These are phyloP conservation scores for Spodoptera litura DNA, from an alignment of 1,140 invertebrate genomes.

Conservation along the genomic window DNA sequence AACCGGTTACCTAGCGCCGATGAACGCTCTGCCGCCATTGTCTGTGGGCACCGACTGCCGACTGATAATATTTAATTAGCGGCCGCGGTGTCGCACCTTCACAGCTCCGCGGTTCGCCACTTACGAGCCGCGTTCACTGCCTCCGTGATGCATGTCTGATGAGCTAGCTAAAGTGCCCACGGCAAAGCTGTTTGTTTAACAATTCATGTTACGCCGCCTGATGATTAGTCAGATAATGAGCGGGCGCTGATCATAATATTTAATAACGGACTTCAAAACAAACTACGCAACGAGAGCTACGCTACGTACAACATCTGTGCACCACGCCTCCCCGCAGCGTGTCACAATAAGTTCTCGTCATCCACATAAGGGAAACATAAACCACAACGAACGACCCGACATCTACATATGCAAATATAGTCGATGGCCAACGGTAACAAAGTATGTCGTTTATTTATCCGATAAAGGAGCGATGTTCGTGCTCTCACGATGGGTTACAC, in stretches of 20 bases:
- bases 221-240: slow-evolving; percentile 76
- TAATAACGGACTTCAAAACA: slow-evolving; percentile 51
- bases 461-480: slow-evolving; percentile 65
- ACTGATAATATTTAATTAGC: slow-evolving; percentile 85
- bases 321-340: slow-evolving; percentile 38
- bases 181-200: slow-evolving; percentile 73
- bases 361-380: slow-evolving; percentile 53
- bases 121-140: slow-evolving; percentile 43
- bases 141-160: slow-evolving; percentile 58
- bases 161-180: slow-evolving; percentile 70
- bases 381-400: slow-evolving; percentile 47
- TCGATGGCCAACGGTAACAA: slow-evolving; percentile 46
- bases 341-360: slow-evolving; percentile 50
- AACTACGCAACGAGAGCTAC: slow-evolving; percentile 38
- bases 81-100: slow-evolving; percentile 77
- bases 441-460: slow-evolving; percentile 46
- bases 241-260: slow-evolving; percentile 58
- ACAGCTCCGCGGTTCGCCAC: slow-evolving; percentile 50
- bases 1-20: slow-evolving; percentile 79
- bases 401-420: slow-evolving; percentile 52
- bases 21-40: slow-evolving; percentile 76
- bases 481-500: slow-evolving; percentile 58
- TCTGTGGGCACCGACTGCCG: slow-evolving; percentile 71
- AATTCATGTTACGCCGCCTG: slow-evolving; percentile 64
- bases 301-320: slow-evolving; percentile 43